Percentiles rank a stretch among this genome's conserved stretches.
These are phyloP conservation scores for Heliangelus exortis DNA, from an alignment of 2,797 vertebrate species.

Conservation along the genomic window DNA sequence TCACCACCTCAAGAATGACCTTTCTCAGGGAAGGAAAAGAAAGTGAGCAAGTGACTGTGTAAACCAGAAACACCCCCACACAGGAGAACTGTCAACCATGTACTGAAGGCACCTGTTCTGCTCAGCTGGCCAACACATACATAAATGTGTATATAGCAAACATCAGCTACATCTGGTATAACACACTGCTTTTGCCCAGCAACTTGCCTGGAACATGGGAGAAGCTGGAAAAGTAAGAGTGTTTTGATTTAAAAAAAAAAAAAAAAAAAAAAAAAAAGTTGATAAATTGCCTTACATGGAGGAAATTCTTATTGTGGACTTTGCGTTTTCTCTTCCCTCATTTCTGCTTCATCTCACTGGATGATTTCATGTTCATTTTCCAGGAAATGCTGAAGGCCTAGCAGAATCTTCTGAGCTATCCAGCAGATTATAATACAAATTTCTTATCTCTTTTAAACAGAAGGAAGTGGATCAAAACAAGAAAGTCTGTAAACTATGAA, in stretches of 20 bases:
- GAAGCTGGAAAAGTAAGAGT: not conserved
- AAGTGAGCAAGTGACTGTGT: not conserved
- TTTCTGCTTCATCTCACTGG: not conserved
- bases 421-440: not conserved
- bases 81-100: not conserved
- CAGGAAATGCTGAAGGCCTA: not conserved
- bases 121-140: not conserved
- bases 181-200: not conserved
- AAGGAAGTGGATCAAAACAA: conserved; percentile 19
- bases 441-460: conserved; percentile 27
- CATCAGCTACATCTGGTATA: not conserved
- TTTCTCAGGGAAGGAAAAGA: not conserved
- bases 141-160: not conserved
- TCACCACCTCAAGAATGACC: not conserved
- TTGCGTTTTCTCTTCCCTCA: not conserved
- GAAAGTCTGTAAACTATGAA: not conserved
- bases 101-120: not conserved
- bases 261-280: not conserved
- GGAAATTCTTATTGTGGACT: not conserved
- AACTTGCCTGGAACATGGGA: not conserved
- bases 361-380: not conserved
- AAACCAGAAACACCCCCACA: not conserved
- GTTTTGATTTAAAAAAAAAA: not conserved
- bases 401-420: not conserved
- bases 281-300: not conserved